These are phyloP conservation scores for Pandemis heparana DNA, from an alignment of 2,888 invertebrate genomes.

Conservation along the genomic window DNA sequence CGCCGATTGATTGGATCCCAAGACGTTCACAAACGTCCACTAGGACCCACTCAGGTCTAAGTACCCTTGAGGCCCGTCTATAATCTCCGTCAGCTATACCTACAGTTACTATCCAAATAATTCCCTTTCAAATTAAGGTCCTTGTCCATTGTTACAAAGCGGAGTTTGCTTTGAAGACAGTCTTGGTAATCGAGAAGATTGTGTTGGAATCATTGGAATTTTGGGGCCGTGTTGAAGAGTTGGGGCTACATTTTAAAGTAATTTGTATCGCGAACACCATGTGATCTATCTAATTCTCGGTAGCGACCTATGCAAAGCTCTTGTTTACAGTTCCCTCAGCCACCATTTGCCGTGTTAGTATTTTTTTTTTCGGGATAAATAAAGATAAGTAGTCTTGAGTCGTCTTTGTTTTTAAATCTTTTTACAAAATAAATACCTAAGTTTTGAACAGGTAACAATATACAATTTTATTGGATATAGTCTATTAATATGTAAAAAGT, in stretches of 20 bases:
- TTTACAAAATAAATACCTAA: too few relatives aligned
- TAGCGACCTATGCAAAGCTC: background rate
- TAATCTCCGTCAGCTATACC: slow-evolving; percentile 21
- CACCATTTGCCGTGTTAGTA: too few relatives aligned
- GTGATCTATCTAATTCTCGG: background rate
- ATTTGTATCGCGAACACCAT: background rate
- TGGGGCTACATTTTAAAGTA: background rate
- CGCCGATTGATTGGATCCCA: slow-evolving; percentile 53
- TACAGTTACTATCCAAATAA: background rate
- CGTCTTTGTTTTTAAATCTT: too few relatives aligned
- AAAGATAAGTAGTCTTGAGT: too few relatives aligned
- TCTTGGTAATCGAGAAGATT: slow-evolving; percentile 5
- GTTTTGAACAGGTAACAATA: too few relatives aligned
- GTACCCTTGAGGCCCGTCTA: slow-evolving; percentile 46
- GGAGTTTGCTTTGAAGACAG: slow-evolving; percentile 1
- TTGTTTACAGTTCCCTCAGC: too few relatives aligned
- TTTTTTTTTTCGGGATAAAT: too few relatives aligned
- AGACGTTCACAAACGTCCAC: slow-evolving; percentile 53
- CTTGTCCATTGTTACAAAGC: background rate
- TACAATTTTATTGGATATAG: too few relatives aligned
- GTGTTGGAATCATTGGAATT: slow-evolving; percentile 12
- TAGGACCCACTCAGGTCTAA: slow-evolving; percentile 50
- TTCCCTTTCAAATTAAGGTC: background rate
- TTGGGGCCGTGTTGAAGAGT: slow-evolving; percentile 13
- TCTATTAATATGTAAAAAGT: too few relatives aligned